phyloP scores from a whole-genome alignment of 2,113 vertebrate species.

The Hassar affinis region DNA sequence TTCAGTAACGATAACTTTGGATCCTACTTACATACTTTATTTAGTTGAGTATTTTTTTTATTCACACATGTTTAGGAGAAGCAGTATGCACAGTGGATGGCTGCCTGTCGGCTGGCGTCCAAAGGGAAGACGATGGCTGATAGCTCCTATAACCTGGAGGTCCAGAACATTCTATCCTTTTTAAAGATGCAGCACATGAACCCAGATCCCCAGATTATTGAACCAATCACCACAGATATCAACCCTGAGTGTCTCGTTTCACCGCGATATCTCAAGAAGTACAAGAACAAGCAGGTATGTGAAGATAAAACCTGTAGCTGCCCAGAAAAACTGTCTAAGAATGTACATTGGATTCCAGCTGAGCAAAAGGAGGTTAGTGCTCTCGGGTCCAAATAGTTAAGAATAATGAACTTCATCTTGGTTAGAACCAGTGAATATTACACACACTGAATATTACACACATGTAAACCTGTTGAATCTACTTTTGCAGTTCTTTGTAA shows the following conservation, averaged over 20 bases:
- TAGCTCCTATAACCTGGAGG: slow-evolving; percentile 95
- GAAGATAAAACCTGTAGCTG: background rate
- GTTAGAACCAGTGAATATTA: background rate
- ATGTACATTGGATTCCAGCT: too few species aligned
- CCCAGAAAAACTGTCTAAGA: background rate
- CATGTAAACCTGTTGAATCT: background rate
- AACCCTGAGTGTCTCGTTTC: slow-evolving; percentile 97
- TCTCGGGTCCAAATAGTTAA: background rate
- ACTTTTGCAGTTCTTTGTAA: background rate
- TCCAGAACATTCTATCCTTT: slow-evolving; percentile 98
- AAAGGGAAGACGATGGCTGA: slow-evolving; percentile 99
- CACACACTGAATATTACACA: too few species aligned
- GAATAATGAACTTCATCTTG: background rate
- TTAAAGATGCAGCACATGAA: slow-evolving; percentile 99
- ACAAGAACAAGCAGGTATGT: slow-evolving; percentile 95
- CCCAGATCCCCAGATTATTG: slow-evolving; percentile 91
- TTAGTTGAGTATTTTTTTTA: background rate
- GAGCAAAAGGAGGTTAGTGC: background rate
- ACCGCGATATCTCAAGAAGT: slow-evolving; percentile 95
- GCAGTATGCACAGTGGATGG: slow-evolving; percentile 98
- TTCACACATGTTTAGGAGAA: slow-evolving; percentile 78
- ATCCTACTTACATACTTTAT: too few species aligned
- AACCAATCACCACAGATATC: slow-evolving; percentile 90
- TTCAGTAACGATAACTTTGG: background rate
- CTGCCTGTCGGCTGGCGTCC: slow-evolving; percentile 93